These are phyloP conservation scores for Harpagoxenus sublaevis DNA, from an alignment of 2,888 invertebrate genomes.

Conservation along the genomic window DNA sequence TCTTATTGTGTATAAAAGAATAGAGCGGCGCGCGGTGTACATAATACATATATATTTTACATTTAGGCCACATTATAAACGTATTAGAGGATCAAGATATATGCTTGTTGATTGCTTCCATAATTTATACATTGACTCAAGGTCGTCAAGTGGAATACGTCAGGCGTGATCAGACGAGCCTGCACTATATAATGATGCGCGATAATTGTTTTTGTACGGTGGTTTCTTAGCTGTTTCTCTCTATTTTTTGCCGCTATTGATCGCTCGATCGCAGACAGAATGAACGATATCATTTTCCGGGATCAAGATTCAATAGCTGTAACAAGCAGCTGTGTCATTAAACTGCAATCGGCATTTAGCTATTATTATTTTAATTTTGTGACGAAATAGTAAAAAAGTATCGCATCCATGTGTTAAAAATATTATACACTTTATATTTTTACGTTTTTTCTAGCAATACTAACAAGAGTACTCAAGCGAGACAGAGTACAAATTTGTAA, in stretches of 20 bases:
- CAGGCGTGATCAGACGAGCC: slow-evolving; percentile 27
- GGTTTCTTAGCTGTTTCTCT: background rate
- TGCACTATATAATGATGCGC: slow-evolving; percentile 29
- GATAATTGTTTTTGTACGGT: slow-evolving; percentile 2
- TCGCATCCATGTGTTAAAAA: background rate
- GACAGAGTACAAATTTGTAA: background rate
- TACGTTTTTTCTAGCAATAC: background rate
- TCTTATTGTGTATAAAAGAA: background rate
- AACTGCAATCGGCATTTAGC: background rate
- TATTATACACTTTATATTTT: background rate
- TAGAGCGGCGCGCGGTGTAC: no score
- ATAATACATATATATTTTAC: background rate
- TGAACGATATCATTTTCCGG: background rate
- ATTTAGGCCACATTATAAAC: background rate
- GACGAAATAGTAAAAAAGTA: background rate
- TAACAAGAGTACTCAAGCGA: background rate
- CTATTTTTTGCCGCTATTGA: background rate
- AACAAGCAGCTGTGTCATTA: background rate
- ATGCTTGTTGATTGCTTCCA: background rate
- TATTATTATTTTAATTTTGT: background rate
- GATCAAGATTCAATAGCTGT: background rate
- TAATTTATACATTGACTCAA: background rate
- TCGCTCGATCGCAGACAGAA: background rate
- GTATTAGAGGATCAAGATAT: slow-evolving; percentile 10
- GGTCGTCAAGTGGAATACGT: slow-evolving; percentile 22